Evolutionary conservation across 2,113 vertebrate genomes (phyloP), one percentile per base, ranked within the genome.

Genomic region (Taxidea taxus): DNA sequence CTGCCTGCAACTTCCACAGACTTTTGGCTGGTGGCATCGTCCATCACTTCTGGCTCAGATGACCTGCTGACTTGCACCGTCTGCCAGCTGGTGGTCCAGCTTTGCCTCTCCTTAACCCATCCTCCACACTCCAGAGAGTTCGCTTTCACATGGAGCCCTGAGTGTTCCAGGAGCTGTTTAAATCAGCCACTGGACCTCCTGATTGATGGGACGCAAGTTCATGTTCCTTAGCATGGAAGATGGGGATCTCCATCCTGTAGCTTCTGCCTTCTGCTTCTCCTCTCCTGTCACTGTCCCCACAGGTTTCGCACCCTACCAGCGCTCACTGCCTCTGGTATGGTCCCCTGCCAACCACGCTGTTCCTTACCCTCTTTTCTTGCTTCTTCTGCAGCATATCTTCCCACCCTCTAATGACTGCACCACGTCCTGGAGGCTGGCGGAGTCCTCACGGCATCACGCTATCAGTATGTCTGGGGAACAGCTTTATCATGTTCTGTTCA

Each of bases 1-100:
- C 44, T 23, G 11, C 54, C 68, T 8, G 0, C 7, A 14, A 0
- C 13, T 31, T 64, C 2, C 0, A 1, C 4, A 16, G 25, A 81
- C 11, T 14, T 74, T 51, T 58, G 90, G 18, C 42, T 47, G 0
- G 0, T n/a, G 54, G 64, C 47, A 49, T 25, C 12, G 0, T 34
- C 47, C 18, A 1, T 47, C 47, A 39, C 56, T 89, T 86, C 21
- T 62, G 54, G 27, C 34, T 83, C 44, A 20, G 54, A n/a, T 9
- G 74, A 75, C 37, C 44, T 80, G 34, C 49, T 18, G 85, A 62
- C 25, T 47, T 47, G 56, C 15, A 11, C 9, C 47, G 68, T n/a
- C 70, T 47, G 21, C 54, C 18, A 42, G 16, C 3, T 77, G 64
- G 39, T 78, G 64, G n/a, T 31, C 70, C 62, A 20, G 47, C n/a